phyloP scores from a whole-genome alignment of 2,888 invertebrate genomes.

The Sympetrum striolatum region DNA sequence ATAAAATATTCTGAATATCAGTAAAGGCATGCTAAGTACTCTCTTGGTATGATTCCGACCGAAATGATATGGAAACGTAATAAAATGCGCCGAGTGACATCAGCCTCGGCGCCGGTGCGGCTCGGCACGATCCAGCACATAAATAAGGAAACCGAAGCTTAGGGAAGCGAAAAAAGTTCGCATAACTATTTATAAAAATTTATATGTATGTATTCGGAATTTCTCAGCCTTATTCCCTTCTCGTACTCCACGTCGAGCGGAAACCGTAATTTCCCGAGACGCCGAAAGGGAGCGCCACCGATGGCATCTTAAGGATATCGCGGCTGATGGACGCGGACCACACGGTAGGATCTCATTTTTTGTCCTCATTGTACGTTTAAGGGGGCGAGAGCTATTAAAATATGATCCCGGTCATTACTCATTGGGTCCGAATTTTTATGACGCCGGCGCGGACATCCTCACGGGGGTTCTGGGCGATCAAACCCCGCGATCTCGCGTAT shows the following conservation, averaged over 20 bases:
- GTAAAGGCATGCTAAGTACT: too few species aligned
- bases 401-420: background rate
- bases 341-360: background rate
- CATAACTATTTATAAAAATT: background rate
- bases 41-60: background rate
- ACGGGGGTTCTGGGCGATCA: too few species aligned
- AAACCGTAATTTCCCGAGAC: background rate
- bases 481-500: too few species aligned
- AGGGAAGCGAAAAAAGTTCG: background rate
- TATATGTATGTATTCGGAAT: background rate
- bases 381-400: background rate
- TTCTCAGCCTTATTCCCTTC: background rate
- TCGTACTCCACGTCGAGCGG: background rate
- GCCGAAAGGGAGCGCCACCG: background rate
- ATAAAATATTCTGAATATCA: too few species aligned
- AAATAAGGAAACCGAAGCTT: background rate
- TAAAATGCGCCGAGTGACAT: too few species aligned
- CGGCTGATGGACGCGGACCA: background rate
- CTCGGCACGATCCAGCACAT: too few species aligned
- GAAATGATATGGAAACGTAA: too few species aligned
- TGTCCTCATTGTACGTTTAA: background rate
- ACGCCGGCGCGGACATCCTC: too few species aligned
- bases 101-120: too few species aligned
- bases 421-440: background rate
- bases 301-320: background rate